Conservation (phyloP, 2,888 invertebrate genomes). For the Clanis bilineata region DNA sequence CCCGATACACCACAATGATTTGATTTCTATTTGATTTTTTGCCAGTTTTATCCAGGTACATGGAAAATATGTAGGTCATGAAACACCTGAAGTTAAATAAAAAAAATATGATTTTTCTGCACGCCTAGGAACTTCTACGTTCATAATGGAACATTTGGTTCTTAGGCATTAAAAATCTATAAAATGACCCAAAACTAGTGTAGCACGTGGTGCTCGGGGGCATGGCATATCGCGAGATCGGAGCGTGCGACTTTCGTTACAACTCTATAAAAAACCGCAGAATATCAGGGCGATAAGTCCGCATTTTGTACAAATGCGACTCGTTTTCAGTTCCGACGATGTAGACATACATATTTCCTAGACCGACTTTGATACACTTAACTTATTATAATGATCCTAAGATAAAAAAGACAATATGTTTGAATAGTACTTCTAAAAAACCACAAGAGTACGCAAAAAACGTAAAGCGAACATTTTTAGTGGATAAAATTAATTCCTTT, state of each 20-base stretch:
- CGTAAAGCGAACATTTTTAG: neutral
- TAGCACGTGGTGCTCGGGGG: slow-evolving; percentile 5
- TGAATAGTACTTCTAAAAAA: neutral
- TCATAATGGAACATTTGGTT: too few relatives aligned
- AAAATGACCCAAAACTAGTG: too few relatives aligned
- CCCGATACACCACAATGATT: slow-evolving; percentile 46
- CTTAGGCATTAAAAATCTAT: too few relatives aligned
- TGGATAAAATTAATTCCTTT: neutral
- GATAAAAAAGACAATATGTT: neutral
- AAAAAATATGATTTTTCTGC: too few relatives aligned
- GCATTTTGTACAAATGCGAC: neutral
- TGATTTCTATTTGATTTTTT: slow-evolving; percentile 38
- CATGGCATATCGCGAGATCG: neutral
- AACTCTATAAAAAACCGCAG: slow-evolving; percentile 7
- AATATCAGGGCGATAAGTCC: neutral
- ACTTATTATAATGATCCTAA: neutral
- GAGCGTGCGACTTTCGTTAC: slow-evolving; percentile 4
- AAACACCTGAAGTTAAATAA: neutral
- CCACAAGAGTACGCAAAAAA: neutral
- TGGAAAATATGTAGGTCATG: neutral
- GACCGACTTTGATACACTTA: neutral
- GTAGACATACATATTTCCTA: neutral
- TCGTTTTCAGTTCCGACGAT: neutral
- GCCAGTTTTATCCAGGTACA: slow-evolving; percentile 29
- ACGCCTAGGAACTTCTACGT: too few relatives aligned